Percentiles rank a stretch among this genome's conserved stretches.
Conservation (phyloP, 2,797 vertebrate species). For the Diglossa cyanea region DNA sequence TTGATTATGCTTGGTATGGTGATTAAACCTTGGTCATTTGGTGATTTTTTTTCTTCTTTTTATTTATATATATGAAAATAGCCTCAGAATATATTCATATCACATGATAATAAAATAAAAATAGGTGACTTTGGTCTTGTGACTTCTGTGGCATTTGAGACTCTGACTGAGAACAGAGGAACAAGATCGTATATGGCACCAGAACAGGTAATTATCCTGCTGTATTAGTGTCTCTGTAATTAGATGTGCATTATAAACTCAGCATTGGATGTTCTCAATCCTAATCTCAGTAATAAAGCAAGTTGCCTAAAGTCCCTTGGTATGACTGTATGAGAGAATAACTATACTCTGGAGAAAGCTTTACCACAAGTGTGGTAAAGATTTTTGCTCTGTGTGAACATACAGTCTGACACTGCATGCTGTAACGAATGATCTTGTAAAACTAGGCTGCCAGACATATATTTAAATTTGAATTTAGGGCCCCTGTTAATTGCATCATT, state of each 20-base stretch:
- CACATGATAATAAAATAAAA: conserved; percentile 76
- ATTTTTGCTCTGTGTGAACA: background rate
- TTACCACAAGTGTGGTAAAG: background rate
- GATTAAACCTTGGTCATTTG: background rate
- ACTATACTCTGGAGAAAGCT: background rate
- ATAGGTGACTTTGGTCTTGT: conserved; percentile 94
- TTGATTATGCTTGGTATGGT: background rate
- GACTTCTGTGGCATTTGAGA: conserved; percentile 63
- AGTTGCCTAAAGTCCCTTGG: background rate
- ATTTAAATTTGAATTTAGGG: background rate
- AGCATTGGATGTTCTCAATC: background rate
- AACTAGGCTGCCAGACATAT: background rate
- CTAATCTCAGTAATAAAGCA: background rate
- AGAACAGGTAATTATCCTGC: conserved; percentile 82
- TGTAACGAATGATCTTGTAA: background rate
- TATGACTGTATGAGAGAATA: background rate
- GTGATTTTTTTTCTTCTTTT: background rate
- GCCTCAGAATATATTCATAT: conserved; percentile 90
- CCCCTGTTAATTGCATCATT: background rate
- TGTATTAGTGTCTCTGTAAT: background rate
- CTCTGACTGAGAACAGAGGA: conserved; percentile 74
- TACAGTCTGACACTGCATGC: background rate
- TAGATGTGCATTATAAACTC: background rate
- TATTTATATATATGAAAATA: conserved; percentile 16
- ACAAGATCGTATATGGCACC: conserved; percentile 88